Evolutionary conservation across 2,888 invertebrate genomes (phyloP).

Genomic region (Tuta absoluta): DNA sequence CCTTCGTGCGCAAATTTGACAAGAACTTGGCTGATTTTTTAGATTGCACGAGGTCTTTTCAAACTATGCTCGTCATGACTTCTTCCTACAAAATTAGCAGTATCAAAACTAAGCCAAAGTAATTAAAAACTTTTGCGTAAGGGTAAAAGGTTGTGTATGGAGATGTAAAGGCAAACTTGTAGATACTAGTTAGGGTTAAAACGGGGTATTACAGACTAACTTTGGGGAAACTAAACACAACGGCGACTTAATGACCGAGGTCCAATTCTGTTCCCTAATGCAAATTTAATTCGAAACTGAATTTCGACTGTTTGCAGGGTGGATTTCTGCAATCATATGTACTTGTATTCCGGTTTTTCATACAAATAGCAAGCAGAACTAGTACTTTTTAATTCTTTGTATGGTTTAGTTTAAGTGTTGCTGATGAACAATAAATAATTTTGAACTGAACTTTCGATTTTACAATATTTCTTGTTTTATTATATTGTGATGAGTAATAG

Average conservation of each 20-base stretch:
- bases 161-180: conserved; percentile 8
- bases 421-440: too few relatives aligned
- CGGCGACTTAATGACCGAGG: not conserved
- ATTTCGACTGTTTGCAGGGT: not conserved
- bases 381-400: too few relatives aligned
- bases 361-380: too few relatives aligned
- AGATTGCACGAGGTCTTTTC: too few relatives aligned
- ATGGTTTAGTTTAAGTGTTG: too few relatives aligned
- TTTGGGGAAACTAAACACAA: conserved; percentile 7
- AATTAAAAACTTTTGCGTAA: conserved; percentile 1
- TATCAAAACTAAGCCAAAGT: not conserved
- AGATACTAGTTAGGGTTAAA: not conserved
- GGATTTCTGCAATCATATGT: too few relatives aligned
- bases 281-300: not conserved
- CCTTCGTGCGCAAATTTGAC: too few relatives aligned
- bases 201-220: not conserved
- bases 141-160: not conserved
- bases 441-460: too few relatives aligned
- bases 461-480: too few relatives aligned
- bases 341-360: too few relatives aligned
- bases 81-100: not conserved
- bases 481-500: too few relatives aligned
- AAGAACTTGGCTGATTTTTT: too few relatives aligned
- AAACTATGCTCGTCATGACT: not conserved
- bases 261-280: not conserved